A percentile compares a stretch with the other conserved stretches of the same genome.
phyloP scores from a whole-genome alignment of 2,888 invertebrate genomes.

The Troilus luridus region DNA sequence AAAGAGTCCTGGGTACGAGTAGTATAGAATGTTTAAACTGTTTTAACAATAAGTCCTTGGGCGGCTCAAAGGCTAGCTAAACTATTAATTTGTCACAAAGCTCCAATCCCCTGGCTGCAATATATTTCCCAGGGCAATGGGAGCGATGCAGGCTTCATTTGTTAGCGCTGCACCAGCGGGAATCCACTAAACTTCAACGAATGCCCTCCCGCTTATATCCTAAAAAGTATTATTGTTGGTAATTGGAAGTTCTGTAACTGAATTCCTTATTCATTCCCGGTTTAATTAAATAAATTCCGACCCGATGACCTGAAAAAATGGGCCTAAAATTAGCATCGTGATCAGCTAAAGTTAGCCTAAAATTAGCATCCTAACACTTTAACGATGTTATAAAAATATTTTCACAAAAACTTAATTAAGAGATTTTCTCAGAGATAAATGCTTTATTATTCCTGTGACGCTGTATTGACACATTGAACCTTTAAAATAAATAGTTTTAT shows the following conservation, averaged over 20 bases:
- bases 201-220: not conserved
- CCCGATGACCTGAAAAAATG: not conserved
- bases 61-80: not conserved
- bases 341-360: not conserved
- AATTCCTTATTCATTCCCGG: not conserved
- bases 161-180: conserved; percentile 11
- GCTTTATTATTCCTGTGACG: not conserved
- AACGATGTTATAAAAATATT: not conserved
- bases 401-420: not conserved
- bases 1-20: no score
- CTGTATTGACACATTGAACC: not conserved
- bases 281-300: conserved; percentile 6
- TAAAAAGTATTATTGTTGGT: not conserved
- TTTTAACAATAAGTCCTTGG: not conserved
- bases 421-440: not conserved
- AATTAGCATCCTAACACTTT: not conserved
- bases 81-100: conserved; percentile 37
- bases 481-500: no score
- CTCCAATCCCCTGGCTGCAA: not conserved
- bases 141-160: conserved; percentile 36
- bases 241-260: not conserved
- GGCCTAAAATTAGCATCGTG: not conserved
- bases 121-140: conserved; percentile 34
- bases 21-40: not conserved
- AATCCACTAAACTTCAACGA: not conserved